Conservation (phyloP, 1,140 invertebrate genomes). For the Ridgeia piscesae region DNA sequence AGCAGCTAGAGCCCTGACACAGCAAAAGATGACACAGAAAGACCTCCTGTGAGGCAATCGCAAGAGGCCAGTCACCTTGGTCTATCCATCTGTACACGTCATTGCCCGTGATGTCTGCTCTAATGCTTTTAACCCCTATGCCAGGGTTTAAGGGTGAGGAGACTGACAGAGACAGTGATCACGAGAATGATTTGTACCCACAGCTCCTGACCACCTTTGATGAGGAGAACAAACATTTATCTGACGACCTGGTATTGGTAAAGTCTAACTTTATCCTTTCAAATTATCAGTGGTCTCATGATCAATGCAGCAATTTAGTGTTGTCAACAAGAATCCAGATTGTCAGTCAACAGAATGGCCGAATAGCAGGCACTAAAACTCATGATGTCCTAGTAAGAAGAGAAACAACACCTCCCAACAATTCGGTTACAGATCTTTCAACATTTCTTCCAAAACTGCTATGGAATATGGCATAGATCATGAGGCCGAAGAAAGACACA, state of each 20-base stretch:
- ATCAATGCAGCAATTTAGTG: slow-evolving; percentile 9
- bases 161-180: too few relatives aligned
- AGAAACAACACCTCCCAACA: slow-evolving; percentile 6
- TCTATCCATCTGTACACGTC: not conserved
- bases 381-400: slow-evolving; percentile 16
- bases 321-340: slow-evolving; percentile 13
- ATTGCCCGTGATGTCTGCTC: not conserved
- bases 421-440: slow-evolving; percentile 14
- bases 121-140: not conserved
- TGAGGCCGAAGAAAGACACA: not conserved
- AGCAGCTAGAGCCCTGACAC: not conserved
- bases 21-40: not conserved
- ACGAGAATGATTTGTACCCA: not conserved
- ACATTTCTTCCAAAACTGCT: slow-evolving; percentile 16
- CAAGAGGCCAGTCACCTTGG: slow-evolving; percentile 6
- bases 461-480: slow-evolving; percentile 15
- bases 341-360: slow-evolving; percentile 2
- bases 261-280: not conserved
- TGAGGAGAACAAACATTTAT: not conserved
- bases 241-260: not conserved
- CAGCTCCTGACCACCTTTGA: not conserved
- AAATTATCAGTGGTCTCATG: not conserved
- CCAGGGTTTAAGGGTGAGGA: not conserved
- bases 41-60: not conserved
- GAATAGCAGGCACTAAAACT: slow-evolving; percentile 14